Base-by-base conservation (phyloP, 2,797 vertebrate genomes). In the Myripristis murdjan region DNA sequence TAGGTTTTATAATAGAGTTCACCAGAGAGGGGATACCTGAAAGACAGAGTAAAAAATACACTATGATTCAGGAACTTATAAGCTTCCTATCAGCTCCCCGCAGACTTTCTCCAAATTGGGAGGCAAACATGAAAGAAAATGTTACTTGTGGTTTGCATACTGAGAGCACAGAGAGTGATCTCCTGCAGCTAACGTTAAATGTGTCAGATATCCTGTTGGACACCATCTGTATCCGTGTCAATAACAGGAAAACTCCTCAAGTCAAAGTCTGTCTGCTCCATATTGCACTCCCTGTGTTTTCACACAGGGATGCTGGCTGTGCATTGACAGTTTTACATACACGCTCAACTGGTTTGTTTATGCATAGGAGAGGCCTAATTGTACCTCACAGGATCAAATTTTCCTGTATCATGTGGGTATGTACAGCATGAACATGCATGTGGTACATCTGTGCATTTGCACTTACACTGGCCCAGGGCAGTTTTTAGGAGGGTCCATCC, bases 401-500 rank as follows among this genome's bases (percentile, higher is more conserved):
- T 9, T 5, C 10, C 1, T 8, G 6, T 18, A 3, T 5, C 20
- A 47, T n/a, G 7, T 20, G 8, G 39, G 23, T 44, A 73, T 54
- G 35, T 49, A 18, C 7, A 39, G 49, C 51, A 16, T 31, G 26
- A 51, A 31, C 20, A 63, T 37, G n/a, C 10, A 55, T 58, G 44
- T 41, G 2, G 33, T 9, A 35, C 33, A 1, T 10, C 8, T 35
- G 33, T 35, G 33, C 33, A 33, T 44, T 6, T 70, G 47, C 58
- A 96, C 96, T 97, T 87, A 98, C 97, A 98, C 97, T 47, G 97
- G 97, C 52, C 96, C 97, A 0, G 97, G 97, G 51, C 96, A 97
- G 70, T 90, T 95, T 84, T 96, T 96, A 6, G 96, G 97, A 55
- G 97, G 96, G 84, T 97, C 97, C 97, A 98, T 97, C 72, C 95